Conservation (phyloP, 1,140 invertebrate species). For the Odontomachus brunneus region DNA sequence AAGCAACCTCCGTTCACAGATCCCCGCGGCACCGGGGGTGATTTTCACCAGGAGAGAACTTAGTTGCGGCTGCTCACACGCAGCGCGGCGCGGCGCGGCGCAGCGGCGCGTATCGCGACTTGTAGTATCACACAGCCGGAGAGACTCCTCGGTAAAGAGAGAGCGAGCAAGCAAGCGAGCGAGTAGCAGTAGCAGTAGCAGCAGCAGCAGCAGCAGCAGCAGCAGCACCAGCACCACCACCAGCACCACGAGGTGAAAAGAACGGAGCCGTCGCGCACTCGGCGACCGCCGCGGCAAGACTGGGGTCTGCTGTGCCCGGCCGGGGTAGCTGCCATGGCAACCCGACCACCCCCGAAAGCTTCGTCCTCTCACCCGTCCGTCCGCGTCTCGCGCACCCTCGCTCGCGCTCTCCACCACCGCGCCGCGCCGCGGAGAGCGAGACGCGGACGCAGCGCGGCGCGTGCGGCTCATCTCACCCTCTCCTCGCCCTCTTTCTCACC, state of each 20-base stretch:
- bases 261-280: constrained; percentile 69
- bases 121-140: constrained; percentile 22
- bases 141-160: not conserved
- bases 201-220: constrained; percentile 37
- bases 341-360: constrained; percentile 78
- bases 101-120: not conserved
- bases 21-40: constrained; percentile 34
- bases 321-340: constrained; percentile 84
- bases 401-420: constrained; percentile 31
- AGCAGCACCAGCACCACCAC: too few species aligned
- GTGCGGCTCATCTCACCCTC: constrained; percentile 39
- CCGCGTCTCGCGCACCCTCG: constrained; percentile 48
- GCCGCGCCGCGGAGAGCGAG: constrained; percentile 2
- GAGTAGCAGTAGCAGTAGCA: constrained; percentile 23
- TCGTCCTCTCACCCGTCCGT: constrained; percentile 63
- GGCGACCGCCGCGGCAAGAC: constrained; percentile 79
- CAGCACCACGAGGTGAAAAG: not conserved
- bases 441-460: constrained; percentile 20
- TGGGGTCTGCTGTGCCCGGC: constrained; percentile 81
- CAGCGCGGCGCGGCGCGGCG: not conserved
- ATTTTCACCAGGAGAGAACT: constrained; percentile 21
- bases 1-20: constrained; percentile 32
- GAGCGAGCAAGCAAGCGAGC: constrained; percentile 11
- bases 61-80: not conserved
- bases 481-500: not conserved